phyloP scores from a whole-genome alignment of 2,113 vertebrate genomes.

The Ploceus nigricollis region DNA sequence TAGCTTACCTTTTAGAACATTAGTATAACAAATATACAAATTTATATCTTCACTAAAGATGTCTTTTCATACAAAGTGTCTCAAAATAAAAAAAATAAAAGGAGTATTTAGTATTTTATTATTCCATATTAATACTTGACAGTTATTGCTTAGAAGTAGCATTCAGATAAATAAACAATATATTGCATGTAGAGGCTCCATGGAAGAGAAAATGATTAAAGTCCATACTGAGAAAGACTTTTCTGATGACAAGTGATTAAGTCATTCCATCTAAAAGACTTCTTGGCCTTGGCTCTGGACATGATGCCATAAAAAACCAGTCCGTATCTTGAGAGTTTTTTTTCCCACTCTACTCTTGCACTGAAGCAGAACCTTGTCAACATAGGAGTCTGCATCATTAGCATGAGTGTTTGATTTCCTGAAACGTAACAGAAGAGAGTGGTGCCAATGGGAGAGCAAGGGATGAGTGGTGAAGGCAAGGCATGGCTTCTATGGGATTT shows the following conservation, averaged over 20 bases:
- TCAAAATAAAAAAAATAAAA: neutral
- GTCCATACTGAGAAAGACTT: conserved; percentile 14
- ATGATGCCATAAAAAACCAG: conserved; percentile 22
- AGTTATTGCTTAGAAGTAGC: neutral
- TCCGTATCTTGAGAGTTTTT: neutral
- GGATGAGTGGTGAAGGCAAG: neutral
- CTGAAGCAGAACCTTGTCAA: conserved; percentile 41
- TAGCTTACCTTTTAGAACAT: neutral
- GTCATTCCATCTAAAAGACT: neutral
- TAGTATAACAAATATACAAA: neutral
- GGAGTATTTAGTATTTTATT: neutral
- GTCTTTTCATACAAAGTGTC: neutral
- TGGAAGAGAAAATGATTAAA: neutral
- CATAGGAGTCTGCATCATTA: conserved; percentile 18
- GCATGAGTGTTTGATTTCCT: conserved; percentile 54
- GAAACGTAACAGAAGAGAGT: conserved; percentile 19
- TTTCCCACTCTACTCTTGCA: neutral
- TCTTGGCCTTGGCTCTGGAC: neutral
- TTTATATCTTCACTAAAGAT: neutral
- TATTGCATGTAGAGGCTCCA: neutral
- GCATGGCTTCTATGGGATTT: neutral
- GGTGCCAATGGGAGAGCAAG: neutral
- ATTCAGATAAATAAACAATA: neutral
- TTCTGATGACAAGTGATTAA: conserved; percentile 61
- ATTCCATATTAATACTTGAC: neutral